These are phyloP conservation scores for Megaceryle maxima DNA, from an alignment of 2,113 vertebrate genomes.

Conservation along the genomic window DNA sequence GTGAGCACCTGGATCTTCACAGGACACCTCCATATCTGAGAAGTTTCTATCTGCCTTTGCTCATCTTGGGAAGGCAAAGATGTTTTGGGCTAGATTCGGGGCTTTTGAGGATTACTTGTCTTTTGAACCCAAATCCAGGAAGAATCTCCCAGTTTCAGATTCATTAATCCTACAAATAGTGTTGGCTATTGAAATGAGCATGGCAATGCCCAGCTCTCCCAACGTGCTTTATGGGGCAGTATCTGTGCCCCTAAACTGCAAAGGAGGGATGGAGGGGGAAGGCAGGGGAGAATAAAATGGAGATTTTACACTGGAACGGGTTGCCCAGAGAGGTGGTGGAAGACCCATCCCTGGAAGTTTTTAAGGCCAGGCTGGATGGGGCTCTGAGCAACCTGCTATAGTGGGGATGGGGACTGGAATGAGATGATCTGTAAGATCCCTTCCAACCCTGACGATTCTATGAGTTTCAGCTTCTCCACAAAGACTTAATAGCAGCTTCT, in stretches of 20 bases:
- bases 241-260: neutral
- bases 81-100: neutral
- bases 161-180: neutral
- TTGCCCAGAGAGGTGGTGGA: no score
- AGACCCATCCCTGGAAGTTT: no score
- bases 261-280: neutral
- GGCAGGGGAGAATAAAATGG: neutral
- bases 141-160: neutral
- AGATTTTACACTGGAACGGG: neutral
- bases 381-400: no score
- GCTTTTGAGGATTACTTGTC: rapidly evolving
- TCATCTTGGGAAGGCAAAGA: neutral
- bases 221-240: rapidly evolving
- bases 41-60: neutral
- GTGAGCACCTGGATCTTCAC: neutral
- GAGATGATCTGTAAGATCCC: no score
- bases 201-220: neutral
- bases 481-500: neutral
- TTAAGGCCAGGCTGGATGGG: no score
- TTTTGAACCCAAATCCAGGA: neutral
- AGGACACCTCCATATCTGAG: rapidly evolving
- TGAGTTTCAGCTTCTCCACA: neutral
- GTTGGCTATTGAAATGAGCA: neutral
- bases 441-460: no score
- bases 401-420: no score